These are phyloP conservation scores for Siniperca undulata DNA, from an alignment of 2,797 vertebrate species.

Conservation along the genomic window DNA sequence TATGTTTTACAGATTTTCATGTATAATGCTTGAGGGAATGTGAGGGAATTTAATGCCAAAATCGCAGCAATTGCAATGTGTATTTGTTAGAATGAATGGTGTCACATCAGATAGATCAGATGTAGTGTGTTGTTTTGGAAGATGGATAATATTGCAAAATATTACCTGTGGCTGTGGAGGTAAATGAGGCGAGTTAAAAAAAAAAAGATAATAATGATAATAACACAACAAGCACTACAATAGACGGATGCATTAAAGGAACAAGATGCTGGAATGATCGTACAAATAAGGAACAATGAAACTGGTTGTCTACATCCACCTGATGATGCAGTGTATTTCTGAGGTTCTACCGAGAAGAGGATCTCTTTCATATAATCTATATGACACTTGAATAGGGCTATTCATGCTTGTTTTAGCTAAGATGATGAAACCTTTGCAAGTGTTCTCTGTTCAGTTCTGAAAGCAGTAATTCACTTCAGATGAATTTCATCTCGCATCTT, in stretches of 20 bases:
- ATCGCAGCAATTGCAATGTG: constrained; percentile 24
- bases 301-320: constrained; percentile 85
- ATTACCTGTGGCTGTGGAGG: constrained; percentile 65
- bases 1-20: background rate
- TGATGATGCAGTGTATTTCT: constrained; percentile 81
- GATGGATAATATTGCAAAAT: constrained; percentile 56
- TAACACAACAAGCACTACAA: constrained; percentile 58
- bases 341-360: constrained; percentile 48
- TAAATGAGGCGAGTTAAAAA: constrained; percentile 51
- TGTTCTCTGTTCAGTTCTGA: constrained; percentile 63
- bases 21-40: background rate
- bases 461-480: constrained; percentile 49
- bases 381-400: constrained; percentile 7
- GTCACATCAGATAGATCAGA: constrained; percentile 29
- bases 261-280: constrained; percentile 74
- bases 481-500: constrained; percentile 55
- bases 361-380: constrained; percentile 17
- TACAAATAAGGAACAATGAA: constrained; percentile 73
- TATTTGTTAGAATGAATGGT: constrained; percentile 37
- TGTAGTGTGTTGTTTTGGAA: constrained; percentile 38
- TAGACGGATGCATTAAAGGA: constrained; percentile 72
- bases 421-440: constrained; percentile 80
- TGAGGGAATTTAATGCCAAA: constrained; percentile 26
- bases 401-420: constrained; percentile 73
- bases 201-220: constrained; percentile 23